These are phyloP conservation scores for Hololepta plana DNA, from an alignment of 2,888 invertebrate genomes.

Conservation along the genomic window DNA sequence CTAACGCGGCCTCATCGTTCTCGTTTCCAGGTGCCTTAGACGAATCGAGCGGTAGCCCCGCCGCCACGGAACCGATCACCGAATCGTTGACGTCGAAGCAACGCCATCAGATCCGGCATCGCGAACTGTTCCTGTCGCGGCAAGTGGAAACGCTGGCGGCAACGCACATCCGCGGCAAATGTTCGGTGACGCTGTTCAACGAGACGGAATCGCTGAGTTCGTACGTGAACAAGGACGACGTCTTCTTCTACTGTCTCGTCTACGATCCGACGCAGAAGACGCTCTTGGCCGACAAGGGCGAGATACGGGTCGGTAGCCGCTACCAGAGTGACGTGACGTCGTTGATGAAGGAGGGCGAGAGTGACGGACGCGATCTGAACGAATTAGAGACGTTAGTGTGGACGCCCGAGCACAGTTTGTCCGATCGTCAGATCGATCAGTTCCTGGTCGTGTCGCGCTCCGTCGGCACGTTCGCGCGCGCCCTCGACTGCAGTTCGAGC, in stretches of 20 bases:
- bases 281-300: constrained; percentile 94
- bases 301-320: constrained; percentile 65
- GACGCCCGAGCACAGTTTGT: constrained; percentile 81
- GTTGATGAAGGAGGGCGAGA: constrained; percentile 54
- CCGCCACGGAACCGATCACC: neutral
- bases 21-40: constrained; percentile 24
- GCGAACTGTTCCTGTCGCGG: constrained; percentile 94
- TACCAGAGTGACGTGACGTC: constrained; percentile 91
- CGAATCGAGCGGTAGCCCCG: constrained; percentile 19
- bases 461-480: constrained; percentile 96
- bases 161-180: constrained; percentile 98
- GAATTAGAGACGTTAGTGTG: constrained; percentile 86
- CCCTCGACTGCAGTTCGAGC: constrained; percentile 94
- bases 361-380: constrained; percentile 18
- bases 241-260: constrained; percentile 98
- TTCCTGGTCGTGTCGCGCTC: constrained; percentile 89
- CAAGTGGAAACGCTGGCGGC: constrained; percentile 97
- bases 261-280: constrained; percentile 99
- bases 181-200: constrained; percentile 95
- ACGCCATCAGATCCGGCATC: constrained; percentile 90
- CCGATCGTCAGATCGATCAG: constrained; percentile 96
- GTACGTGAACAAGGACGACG: constrained; percentile 95
- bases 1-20: too few species aligned
- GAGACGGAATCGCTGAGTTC: constrained; percentile 94
- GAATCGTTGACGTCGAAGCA: constrained; percentile 53